phyloP scores from a whole-genome alignment of 2,113 vertebrate species.

The Neolamprologus brichardi region DNA sequence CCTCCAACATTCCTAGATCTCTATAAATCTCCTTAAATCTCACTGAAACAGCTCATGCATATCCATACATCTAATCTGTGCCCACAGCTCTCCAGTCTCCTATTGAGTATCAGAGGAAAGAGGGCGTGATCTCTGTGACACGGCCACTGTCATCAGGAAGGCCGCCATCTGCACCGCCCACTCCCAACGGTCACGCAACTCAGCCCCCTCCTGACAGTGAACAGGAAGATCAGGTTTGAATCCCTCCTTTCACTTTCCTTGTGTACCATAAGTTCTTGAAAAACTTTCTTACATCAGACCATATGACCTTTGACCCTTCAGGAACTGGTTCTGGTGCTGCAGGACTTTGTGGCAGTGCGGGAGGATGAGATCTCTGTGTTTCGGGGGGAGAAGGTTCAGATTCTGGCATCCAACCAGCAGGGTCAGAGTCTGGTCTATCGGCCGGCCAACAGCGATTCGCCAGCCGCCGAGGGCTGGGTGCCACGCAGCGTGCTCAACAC shows the following conservation, averaged over 20 bases:
- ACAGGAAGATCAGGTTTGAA: slow-evolving; percentile 80
- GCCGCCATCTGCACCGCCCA: slow-evolving; percentile 80
- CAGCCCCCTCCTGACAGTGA: slow-evolving; percentile 77
- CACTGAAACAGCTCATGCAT: not conserved
- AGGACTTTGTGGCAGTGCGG: slow-evolving; percentile 94
- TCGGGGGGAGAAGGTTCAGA: slow-evolving; percentile 93
- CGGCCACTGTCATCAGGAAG: slow-evolving; percentile 76
- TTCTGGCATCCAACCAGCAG: slow-evolving; percentile 95
- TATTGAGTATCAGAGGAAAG: slow-evolving; percentile 93
- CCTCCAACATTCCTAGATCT: not conserved
- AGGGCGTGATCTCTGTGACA: slow-evolving; percentile 73
- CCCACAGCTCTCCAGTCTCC: slow-evolving; percentile 89
- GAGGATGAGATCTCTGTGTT: slow-evolving; percentile 97
- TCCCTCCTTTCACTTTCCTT: not conserved
- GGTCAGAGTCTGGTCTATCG: slow-evolving; percentile 97
- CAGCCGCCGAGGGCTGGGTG: slow-evolving; percentile 96
- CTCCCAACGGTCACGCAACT: slow-evolving; percentile 89
- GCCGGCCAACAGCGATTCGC: slow-evolving; percentile 87
- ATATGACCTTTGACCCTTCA: not conserved
- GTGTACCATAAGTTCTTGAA: not conserved
- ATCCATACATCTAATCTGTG: not conserved
- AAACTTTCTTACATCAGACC: not conserved
- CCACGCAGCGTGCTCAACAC: slow-evolving; percentile 81
- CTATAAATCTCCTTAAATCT: not conserved
- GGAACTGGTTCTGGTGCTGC: slow-evolving; percentile 83